phyloP scores from a whole-genome alignment of 2,797 vertebrate species.

The Hapalemur alaotrensis region DNA sequence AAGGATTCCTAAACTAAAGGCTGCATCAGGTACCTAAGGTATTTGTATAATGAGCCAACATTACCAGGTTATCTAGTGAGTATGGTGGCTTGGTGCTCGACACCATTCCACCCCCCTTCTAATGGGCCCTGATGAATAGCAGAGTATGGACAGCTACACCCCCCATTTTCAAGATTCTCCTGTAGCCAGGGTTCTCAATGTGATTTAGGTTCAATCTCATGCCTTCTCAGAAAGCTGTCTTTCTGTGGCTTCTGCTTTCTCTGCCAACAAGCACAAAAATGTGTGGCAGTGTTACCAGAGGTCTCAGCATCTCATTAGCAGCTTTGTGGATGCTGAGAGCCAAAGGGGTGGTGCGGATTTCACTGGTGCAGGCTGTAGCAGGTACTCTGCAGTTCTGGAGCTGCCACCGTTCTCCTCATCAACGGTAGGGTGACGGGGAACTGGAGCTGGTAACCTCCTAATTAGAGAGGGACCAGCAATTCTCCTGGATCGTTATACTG shows the following conservation, averaged over 20 bases:
- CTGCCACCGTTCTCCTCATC: not conserved
- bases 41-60: not conserved
- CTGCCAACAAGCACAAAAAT: not conserved
- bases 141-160: not conserved
- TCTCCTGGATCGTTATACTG: not conserved
- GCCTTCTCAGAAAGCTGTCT: not conserved
- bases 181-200: not conserved
- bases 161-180: not conserved
- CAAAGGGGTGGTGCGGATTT: not conserved
- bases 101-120: no score
- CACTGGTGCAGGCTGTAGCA: no score
- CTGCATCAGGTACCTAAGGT: not conserved
- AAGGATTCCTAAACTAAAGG: not conserved
- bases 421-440: fast-evolving
- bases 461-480: not conserved
- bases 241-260: not conserved
- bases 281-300: no score
- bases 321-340: not conserved
- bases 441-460: not conserved
- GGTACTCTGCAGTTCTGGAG: not conserved
- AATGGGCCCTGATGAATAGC: not conserved
- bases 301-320: not conserved
- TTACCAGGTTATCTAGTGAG: not conserved
- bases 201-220: not conserved
- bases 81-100: not conserved